These are phyloP conservation scores for Anthopleura sola DNA, from an alignment of 64 coral and sea anemone genomes.

Conservation along the genomic window DNA sequence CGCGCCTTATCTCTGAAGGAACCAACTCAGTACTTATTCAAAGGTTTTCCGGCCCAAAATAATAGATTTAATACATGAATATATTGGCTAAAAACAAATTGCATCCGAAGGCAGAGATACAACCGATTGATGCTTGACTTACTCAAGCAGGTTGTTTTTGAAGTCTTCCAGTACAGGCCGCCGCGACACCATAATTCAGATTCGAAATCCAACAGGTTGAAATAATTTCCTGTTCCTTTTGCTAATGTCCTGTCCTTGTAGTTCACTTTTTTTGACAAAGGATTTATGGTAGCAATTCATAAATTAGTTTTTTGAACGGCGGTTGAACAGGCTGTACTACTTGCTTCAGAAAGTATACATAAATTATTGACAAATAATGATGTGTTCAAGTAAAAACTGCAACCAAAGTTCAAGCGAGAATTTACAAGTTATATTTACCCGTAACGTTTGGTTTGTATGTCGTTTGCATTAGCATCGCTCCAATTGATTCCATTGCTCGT, in stretches of 20 bases:
- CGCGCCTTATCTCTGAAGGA: not conserved
- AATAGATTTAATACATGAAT: too few relatives aligned
- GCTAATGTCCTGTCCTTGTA: not conserved
- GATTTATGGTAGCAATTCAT: not conserved
- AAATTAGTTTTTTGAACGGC: not conserved
- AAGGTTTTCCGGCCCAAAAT: too few relatives aligned
- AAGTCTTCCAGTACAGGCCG: not conserved
- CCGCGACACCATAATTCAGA: not conserved
- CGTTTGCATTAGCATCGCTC: slow-evolving; percentile 1
- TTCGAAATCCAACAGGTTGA: not conserved
- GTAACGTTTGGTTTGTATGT: not conserved
- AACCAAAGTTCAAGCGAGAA: not conserved
- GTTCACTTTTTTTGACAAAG: not conserved
- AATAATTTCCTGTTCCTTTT: not conserved
- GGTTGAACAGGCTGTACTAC: not conserved
- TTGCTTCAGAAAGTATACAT: not conserved
- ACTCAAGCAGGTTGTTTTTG: not conserved
- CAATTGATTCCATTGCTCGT: not conserved
- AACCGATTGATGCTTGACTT: not conserved
- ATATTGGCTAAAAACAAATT: not conserved
- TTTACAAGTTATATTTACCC: slow-evolving; percentile 23
- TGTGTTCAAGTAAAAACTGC: not conserved
- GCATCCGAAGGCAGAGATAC: not conserved
- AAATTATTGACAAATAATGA: not conserved
- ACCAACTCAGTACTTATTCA: not conserved